Conservation (phyloP, 2,888 invertebrate genomes). For the Drosophila pullipes region DNA sequence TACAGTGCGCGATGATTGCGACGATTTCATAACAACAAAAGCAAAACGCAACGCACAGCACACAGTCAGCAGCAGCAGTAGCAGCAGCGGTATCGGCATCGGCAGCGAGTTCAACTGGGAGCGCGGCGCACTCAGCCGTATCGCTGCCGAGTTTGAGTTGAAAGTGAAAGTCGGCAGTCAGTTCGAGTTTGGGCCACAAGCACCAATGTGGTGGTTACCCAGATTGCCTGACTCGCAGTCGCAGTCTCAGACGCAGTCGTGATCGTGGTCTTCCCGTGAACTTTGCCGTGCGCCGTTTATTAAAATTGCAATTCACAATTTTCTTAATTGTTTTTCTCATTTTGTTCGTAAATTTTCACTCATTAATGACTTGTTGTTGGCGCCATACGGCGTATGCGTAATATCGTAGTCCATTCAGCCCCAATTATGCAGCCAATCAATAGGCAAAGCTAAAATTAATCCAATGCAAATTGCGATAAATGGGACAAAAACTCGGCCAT, state of each 20-base stretch:
- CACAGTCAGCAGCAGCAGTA: constrained; percentile 18
- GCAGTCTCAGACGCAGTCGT: constrained; percentile 11
- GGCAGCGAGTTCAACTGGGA: constrained; percentile 47
- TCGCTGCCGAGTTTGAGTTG: constrained; percentile 52
- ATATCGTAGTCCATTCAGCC: constrained; percentile 46
- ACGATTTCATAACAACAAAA: constrained; percentile 73
- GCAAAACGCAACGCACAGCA: constrained; percentile 14
- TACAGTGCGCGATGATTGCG: constrained; percentile 60
- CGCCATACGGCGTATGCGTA: constrained; percentile 57
- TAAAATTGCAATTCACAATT: constrained; percentile 75
- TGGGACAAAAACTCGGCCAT: constrained; percentile 21
- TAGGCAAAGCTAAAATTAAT: constrained; percentile 39
- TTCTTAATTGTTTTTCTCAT: constrained; percentile 71
- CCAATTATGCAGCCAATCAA: constrained; percentile 51
- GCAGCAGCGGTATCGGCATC: constrained; percentile 21
- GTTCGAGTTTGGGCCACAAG: constrained; percentile 50
- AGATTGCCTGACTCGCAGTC: constrained; percentile 43
- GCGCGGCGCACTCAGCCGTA: constrained; percentile 58
- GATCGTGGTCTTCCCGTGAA: constrained; percentile 61
- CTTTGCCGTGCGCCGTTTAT: constrained; percentile 73
- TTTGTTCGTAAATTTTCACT: constrained; percentile 69
- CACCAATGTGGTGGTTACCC: constrained; percentile 50
- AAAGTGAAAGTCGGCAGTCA: constrained; percentile 73
- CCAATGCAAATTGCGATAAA: constrained; percentile 47
- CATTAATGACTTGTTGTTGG: constrained; percentile 63